These are phyloP conservation scores for Molothrus aeneus DNA, from an alignment of 2,797 vertebrate genomes.

Conservation along the genomic window DNA sequence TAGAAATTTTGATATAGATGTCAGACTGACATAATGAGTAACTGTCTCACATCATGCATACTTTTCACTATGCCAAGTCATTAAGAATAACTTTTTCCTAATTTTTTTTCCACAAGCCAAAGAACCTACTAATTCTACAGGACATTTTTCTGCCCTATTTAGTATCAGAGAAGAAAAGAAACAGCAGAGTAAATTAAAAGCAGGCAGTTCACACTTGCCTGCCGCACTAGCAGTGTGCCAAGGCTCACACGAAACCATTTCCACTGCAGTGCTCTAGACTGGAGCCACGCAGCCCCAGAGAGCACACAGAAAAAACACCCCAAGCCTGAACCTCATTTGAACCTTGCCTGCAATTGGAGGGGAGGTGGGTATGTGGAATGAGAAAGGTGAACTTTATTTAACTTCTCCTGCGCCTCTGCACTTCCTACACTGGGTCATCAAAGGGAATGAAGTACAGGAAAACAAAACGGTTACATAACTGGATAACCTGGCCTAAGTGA, in stretches of 20 bases:
- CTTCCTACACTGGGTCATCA: neutral
- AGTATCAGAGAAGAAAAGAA: neutral
- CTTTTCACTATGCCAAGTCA: neutral
- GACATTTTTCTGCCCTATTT: neutral
- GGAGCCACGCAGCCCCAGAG: neutral
- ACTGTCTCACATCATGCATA: neutral
- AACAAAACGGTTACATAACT: neutral
- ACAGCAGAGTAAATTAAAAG: neutral
- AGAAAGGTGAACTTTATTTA: slow-evolving; percentile 17
- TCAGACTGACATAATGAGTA: neutral
- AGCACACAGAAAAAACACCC: neutral
- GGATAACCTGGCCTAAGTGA: neutral
- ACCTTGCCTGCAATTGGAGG: neutral
- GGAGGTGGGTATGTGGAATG: fast-evolving
- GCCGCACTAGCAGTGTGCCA: neutral
- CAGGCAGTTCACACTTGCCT: neutral
- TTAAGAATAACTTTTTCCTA: neutral
- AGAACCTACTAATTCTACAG: neutral
- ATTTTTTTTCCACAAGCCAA: neutral
- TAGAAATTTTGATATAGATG: neutral
- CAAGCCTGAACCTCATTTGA: neutral
- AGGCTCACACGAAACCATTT: neutral
- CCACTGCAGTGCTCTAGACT: neutral
- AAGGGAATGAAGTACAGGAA: neutral
- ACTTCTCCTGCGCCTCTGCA: neutral